Percentiles rank a stretch among this genome's conserved stretches.
These are phyloP conservation scores for Microplitis manilae DNA, from an alignment of 2,888 invertebrate species.

Conservation along the genomic window DNA sequence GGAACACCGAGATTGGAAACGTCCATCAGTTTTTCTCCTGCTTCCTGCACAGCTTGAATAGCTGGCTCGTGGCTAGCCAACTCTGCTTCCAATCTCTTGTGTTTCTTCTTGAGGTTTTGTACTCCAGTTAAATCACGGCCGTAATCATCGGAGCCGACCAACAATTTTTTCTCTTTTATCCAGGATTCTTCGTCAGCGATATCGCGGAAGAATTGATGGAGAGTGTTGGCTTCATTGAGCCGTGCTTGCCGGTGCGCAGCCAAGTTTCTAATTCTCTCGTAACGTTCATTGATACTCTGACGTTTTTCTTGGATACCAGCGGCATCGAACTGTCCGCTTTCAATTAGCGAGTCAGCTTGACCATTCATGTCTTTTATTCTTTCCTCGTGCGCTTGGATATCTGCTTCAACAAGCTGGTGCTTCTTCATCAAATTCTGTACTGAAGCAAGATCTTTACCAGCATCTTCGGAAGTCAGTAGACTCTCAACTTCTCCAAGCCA, in stretches of 20 bases:
- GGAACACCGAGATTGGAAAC: constrained; percentile 93
- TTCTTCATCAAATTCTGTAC: constrained; percentile 99
- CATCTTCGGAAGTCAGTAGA: constrained; percentile 94
- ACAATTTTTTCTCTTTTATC: constrained; percentile 99
- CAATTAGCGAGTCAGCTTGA: constrained; percentile 96
- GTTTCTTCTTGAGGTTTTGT: constrained; percentile 98
- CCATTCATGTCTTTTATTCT: constrained; percentile 94
- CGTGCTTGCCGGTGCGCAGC: constrained; percentile 93
- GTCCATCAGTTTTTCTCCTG: constrained; percentile 93
- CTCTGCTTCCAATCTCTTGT: constrained; percentile 98
- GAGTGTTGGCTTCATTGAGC: constrained; percentile 95
- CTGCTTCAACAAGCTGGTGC: constrained; percentile 98
- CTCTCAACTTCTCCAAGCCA: constrained; percentile 99
- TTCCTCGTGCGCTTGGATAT: constrained; percentile 97
- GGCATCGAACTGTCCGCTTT: constrained; percentile 97
- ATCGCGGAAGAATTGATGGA: constrained; percentile 99
- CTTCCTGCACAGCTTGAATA: constrained; percentile 93
- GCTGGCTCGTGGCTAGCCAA: constrained; percentile 98
- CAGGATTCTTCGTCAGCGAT: constrained; percentile 99
- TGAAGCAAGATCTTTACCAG: constrained; percentile 97
- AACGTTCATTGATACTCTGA: constrained; percentile 96
- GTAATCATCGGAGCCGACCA: constrained; percentile 98
- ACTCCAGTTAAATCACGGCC: constrained; percentile 98
- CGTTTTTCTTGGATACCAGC: constrained; percentile 96
- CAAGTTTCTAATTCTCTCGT: constrained; percentile 92